A percentile compares a stretch with the other conserved stretches of the same genome.
phyloP scores from a whole-genome alignment of 2,888 invertebrate genomes.

The Malthinus seriepunctatus region DNA sequence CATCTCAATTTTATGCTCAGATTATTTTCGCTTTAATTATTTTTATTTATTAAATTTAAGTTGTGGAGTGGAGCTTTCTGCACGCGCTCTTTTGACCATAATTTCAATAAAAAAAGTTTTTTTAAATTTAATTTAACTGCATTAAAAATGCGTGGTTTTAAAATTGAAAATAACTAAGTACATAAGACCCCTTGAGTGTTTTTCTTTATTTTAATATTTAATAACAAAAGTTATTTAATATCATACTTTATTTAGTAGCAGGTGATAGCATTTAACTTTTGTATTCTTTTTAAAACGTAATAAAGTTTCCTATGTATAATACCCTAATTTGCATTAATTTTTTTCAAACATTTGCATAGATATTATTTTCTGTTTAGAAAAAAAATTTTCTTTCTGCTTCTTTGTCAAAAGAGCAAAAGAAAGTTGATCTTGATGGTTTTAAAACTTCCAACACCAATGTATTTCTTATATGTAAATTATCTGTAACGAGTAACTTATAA shows the following conservation, averaged over 20 bases:
- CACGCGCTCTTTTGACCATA: too few relatives aligned
- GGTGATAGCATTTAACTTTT: slow-evolving; percentile 32
- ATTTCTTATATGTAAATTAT: slow-evolving; percentile 36
- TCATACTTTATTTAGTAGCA: slow-evolving; percentile 23
- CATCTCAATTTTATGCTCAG: too few relatives aligned
- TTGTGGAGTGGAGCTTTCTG: too few relatives aligned
- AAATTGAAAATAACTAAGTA: too few relatives aligned
- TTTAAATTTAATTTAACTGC: too few relatives aligned
- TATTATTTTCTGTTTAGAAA: slow-evolving; percentile 31
- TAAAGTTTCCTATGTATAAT: slow-evolving; percentile 31
- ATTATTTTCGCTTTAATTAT: too few relatives aligned
- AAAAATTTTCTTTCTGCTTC: slow-evolving; percentile 5
- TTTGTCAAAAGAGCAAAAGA: slow-evolving; percentile 25
- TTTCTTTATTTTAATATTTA: slow-evolving; percentile 12
- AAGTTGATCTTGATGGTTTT: slow-evolving; percentile 19
- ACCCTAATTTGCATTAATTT: slow-evolving; percentile 39
- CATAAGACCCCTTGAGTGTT: background rate
- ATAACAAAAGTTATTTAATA: slow-evolving; percentile 16
- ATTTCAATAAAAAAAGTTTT: too few relatives aligned
- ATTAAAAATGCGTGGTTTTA: too few relatives aligned
- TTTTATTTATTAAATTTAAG: too few relatives aligned
- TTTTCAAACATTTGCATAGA: slow-evolving; percentile 34
- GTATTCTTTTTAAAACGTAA: slow-evolving; percentile 16
- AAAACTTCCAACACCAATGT: slow-evolving; percentile 31
- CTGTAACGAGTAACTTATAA: slow-evolving; percentile 32